Evolutionary conservation across 2,113 vertebrate species (phyloP).

Genomic region (Gymnobelideus leadbeateri): DNA sequence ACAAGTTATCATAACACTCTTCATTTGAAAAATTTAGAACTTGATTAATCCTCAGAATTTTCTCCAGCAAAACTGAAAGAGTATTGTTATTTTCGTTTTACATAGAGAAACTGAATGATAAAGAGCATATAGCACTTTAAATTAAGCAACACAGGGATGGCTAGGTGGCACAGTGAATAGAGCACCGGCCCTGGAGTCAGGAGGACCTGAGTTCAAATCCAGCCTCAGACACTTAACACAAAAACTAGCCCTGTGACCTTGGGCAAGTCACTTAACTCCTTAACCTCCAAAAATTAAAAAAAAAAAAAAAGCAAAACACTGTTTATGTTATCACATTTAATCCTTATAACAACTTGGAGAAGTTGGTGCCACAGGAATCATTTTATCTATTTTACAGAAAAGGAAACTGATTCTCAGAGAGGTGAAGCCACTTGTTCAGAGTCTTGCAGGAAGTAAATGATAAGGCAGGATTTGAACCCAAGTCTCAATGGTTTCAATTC

Average conservation of each 20-base stretch:
- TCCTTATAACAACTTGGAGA: not conserved
- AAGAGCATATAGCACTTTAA: not conserved
- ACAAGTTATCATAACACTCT: not conserved
- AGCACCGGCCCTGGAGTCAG: too few relatives aligned
- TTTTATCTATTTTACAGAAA: not conserved
- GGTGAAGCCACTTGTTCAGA: not conserved
- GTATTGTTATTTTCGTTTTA: not conserved
- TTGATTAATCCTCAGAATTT: not conserved
- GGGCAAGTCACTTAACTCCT: too few relatives aligned
- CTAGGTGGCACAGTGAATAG: too few relatives aligned
- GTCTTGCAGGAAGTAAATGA: not conserved
- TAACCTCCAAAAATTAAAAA: too few relatives aligned
- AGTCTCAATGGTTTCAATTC: not conserved
- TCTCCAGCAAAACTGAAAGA: not conserved
- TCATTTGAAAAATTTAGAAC: not conserved
- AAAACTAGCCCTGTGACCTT: too few relatives aligned
- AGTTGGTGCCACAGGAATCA: not conserved
- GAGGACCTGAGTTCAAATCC: too few relatives aligned
- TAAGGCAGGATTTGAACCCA: not conserved
- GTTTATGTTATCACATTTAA: not conserved
- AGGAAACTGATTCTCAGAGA: not conserved
- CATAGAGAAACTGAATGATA: not conserved
- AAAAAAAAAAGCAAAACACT: too few relatives aligned
- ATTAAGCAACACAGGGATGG: too few relatives aligned
- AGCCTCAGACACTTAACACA: too few relatives aligned